phyloP scores from a whole-genome alignment of 2,797 vertebrate species.

The Danio aesculapii region DNA sequence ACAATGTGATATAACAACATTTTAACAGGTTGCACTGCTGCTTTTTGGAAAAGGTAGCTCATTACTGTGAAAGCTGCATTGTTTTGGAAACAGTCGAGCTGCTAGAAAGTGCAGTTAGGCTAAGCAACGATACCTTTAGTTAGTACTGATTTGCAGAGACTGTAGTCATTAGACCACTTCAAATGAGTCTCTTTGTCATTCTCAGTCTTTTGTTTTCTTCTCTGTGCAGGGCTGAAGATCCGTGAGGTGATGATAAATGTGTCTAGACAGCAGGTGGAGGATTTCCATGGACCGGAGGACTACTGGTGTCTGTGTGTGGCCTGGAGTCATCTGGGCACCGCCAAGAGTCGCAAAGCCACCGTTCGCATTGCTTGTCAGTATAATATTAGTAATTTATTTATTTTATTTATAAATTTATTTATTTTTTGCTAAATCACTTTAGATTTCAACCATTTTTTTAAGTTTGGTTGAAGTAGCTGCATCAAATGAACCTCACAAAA shows the following conservation, averaged over 20 bases:
- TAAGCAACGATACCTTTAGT: neutral
- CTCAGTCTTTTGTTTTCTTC: neutral
- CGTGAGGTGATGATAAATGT: slow-evolving; percentile 95
- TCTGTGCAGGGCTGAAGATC: slow-evolving; percentile 85
- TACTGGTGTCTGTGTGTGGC: slow-evolving; percentile 97
- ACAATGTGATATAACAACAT: neutral
- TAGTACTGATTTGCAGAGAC: neutral
- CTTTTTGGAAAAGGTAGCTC: neutral
- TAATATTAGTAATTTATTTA: neutral
- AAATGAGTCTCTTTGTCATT: neutral
- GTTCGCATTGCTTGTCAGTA: slow-evolving; percentile 96
- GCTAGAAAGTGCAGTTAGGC: neutral
- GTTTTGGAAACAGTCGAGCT: slow-evolving; percentile 6
- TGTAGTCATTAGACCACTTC: neutral
- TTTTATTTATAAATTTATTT: too few species aligned
- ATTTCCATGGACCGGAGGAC: slow-evolving; percentile 94
- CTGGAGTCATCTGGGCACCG: slow-evolving; percentile 94
- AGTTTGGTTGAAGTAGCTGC: neutral
- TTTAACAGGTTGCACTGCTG: slow-evolving; percentile 1
- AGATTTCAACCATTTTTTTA: neutral
- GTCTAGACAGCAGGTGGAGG: slow-evolving; percentile 95
- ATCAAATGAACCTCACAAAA: neutral
- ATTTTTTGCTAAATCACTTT: neutral
- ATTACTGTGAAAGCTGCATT: neutral
- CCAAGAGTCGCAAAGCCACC: slow-evolving; percentile 93